Evolutionary conservation across 2,888 invertebrate species (phyloP).

Genomic region (Steinernema hermaphroditum): DNA sequence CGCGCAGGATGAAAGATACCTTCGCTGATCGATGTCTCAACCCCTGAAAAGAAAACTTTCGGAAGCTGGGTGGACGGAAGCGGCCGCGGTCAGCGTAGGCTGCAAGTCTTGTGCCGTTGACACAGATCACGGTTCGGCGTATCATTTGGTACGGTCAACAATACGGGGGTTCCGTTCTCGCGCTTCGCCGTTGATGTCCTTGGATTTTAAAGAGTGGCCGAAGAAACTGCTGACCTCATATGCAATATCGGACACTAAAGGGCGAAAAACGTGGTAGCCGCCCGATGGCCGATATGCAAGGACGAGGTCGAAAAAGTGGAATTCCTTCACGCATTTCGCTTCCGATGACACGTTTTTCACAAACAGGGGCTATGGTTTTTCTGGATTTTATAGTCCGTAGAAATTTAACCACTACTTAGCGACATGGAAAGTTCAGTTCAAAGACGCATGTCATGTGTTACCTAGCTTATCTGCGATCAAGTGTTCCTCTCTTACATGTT

Average conservation of each 20-base stretch:
- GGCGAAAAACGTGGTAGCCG: slow-evolving; percentile 1
- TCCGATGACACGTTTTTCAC: too few species aligned
- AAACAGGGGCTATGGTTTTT: too few species aligned
- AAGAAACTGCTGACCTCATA: slow-evolving; percentile 27
- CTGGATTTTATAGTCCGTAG: too few species aligned
- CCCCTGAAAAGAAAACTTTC: background rate
- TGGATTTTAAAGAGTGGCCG: slow-evolving; percentile 4
- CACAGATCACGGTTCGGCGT: slow-evolving; percentile 13
- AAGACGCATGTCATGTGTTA: too few species aligned
- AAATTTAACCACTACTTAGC: too few species aligned
- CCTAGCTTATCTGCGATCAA: too few species aligned
- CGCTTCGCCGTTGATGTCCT: slow-evolving; percentile 11
- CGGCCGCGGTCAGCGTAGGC: background rate
- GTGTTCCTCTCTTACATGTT: too few species aligned
- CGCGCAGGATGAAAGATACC: slow-evolving; percentile 9
- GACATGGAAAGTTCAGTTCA: too few species aligned
- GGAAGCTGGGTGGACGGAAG: background rate
- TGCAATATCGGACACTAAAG: slow-evolving; percentile 1
- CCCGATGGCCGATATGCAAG: slow-evolving; percentile 5
- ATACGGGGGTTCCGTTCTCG: slow-evolving; percentile 11
- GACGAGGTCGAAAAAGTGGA: slow-evolving; percentile 1
- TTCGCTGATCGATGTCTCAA: slow-evolving; percentile 17
- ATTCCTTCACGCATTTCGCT: slow-evolving; percentile 4
- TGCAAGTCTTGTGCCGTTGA: slow-evolving; percentile 7
- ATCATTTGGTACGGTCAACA: slow-evolving; percentile 11